Base-by-base conservation (phyloP, 2,888 invertebrate species). In the Invenusta paracnida region DNA sequence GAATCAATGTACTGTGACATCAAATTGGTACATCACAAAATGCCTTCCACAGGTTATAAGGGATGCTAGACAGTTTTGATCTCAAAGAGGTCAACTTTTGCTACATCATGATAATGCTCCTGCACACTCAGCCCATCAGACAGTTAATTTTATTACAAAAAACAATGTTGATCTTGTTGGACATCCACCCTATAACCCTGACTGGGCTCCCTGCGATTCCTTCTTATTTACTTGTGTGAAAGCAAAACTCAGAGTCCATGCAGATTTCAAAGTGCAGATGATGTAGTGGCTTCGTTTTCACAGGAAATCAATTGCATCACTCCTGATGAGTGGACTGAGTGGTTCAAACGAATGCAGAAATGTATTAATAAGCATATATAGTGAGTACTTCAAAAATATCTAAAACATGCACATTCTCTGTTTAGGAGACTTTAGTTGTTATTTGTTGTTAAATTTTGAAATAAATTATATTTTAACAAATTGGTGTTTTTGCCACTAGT, bases 151-250 rank as follows among this genome's bases (percentile, higher is more conserved):
- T 29, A 23, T 79, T 29, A 27, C 23, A 2, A 27, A 23, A 79
- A 23, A n/a, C 2, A 5, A 27, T 79, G 79, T 79, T 79, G 27
- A 79, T 25, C 79, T 79, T 29, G 79, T 79, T 29, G 29, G 31
- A 25, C 83, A 83, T 48, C 83, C 48, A 27, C 83, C 83, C 2
- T 83, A 83, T 30, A 31, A 1, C 23, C 83, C 48, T 31, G 83
- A 83, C 31, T 48, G 29, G 2, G 48, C 83, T 66, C 31, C 83
- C 25, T 30, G 31, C 30, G 83, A 83, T 48, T 83, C 30, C 83
- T 83, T 30, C 1, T 31, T 30, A 2, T 83, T 83, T 31, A 29
- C 31, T 11, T 1, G n/a, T 17, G 31, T 83, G 31, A 66, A 83
- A 2, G 31, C 29, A 11, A 30, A 48, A 31, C 31, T 83, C 13